A percentile compares a stretch with the other conserved stretches of the same genome.
These are phyloP conservation scores for Ips nitidus DNA, from an alignment of 1,140 invertebrate species.

Conservation along the genomic window DNA sequence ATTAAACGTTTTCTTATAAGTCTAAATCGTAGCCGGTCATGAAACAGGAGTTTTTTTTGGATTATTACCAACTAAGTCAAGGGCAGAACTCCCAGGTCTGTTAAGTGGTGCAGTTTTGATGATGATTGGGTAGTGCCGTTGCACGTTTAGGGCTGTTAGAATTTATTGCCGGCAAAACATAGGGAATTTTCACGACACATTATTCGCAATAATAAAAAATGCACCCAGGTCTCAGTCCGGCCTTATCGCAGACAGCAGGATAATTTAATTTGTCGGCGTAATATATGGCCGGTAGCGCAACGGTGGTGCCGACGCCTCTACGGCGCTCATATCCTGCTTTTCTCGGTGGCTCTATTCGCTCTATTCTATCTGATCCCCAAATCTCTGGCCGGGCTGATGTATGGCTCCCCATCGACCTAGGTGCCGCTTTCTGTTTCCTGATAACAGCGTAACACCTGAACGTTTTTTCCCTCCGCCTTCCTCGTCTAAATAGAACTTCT, in stretches of 20 bases:
- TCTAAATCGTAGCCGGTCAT: too few species aligned
- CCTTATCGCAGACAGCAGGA: constrained; percentile 60
- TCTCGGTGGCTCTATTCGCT: constrained; percentile 44
- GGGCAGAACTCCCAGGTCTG: too few species aligned
- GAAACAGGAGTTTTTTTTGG: too few species aligned
- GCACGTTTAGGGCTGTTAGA: too few species aligned
- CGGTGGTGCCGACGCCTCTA: constrained; percentile 35
- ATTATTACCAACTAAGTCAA: too few species aligned
- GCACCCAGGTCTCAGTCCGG: constrained; percentile 39
- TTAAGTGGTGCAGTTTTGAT: too few species aligned
- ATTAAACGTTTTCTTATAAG: too few species aligned
- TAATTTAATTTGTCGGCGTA: constrained; percentile 62
- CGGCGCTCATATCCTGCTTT: constrained; percentile 46
- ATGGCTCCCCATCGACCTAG: constrained; percentile 47
- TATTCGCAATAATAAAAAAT: constrained; percentile 23
- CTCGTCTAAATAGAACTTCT: constrained; percentile 1
- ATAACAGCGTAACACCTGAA: constrained; percentile 39
- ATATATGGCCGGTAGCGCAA: constrained; percentile 53
- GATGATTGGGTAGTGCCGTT: too few species aligned
- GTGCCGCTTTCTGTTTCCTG: constrained; percentile 36
- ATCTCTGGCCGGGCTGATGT: constrained; percentile 49
- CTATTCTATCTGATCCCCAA: constrained; percentile 47
- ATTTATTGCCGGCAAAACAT: background rate
- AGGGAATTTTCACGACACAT: constrained; percentile 6
- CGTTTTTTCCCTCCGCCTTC: constrained; percentile 7